phyloP scores from a whole-genome alignment of 2,888 invertebrate species.

The Acleris sparsana region DNA sequence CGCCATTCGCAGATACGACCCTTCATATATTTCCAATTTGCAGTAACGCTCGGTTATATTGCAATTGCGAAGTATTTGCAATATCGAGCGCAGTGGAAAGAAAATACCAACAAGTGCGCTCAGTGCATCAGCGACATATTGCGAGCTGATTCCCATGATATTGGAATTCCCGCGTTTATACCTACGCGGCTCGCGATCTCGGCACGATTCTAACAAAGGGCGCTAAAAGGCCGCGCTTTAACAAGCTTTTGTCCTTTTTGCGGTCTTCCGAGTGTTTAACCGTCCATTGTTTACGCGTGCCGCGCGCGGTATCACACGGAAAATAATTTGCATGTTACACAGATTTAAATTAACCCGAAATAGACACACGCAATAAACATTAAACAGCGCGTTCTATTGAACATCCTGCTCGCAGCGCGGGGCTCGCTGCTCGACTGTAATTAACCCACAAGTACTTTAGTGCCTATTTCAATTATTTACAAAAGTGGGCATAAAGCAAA shows the following conservation, averaged over 20 bases:
- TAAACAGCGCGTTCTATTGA: not conserved
- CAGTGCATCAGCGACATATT: slow-evolving; percentile 60
- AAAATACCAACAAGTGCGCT: slow-evolving; percentile 64
- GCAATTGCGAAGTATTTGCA: slow-evolving; percentile 52
- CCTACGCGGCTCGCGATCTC: not conserved
- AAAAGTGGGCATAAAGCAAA: too few species aligned
- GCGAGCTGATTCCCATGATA: slow-evolving; percentile 66
- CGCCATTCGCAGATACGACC: slow-evolving; percentile 18
- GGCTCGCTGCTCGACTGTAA: not conserved
- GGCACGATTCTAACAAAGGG: slow-evolving; percentile 9
- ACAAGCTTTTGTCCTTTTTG: slow-evolving; percentile 22
- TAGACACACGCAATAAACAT: slow-evolving; percentile 13
- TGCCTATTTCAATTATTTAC: too few species aligned
- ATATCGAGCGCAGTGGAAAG: slow-evolving; percentile 70
- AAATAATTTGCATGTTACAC: slow-evolving; percentile 27
- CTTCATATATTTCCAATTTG: slow-evolving; percentile 34
- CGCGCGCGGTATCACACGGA: slow-evolving; percentile 7
- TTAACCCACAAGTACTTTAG: slow-evolving; percentile 1
- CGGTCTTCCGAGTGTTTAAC: slow-evolving; percentile 18
- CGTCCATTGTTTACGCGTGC: slow-evolving; percentile 13
- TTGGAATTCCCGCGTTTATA: slow-evolving; percentile 69
- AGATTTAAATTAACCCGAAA: slow-evolving; percentile 17
- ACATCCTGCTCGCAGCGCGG: not conserved
- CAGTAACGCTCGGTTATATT: slow-evolving; percentile 35
- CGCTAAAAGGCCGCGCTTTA: slow-evolving; percentile 12